Conservation (phyloP, 2,888 invertebrate species). For the Drosophila eohydei region DNA sequence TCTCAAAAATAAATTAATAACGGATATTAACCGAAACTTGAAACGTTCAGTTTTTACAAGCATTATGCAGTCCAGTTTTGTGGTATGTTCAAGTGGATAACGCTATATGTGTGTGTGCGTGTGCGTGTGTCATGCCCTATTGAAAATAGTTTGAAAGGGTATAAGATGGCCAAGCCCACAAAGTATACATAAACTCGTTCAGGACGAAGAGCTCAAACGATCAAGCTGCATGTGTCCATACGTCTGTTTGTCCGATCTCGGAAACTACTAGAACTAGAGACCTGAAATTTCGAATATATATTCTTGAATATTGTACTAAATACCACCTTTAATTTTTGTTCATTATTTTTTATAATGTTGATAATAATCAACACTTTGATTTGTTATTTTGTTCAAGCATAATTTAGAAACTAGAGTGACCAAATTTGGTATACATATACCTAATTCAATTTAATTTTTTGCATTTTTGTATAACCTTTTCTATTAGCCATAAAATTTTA, state of each 20-base stretch:
- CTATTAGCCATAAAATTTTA: neutral
- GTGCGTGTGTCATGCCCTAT: conserved; percentile 12
- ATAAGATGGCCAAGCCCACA: neutral
- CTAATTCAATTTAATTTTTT: neutral
- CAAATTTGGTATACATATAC: neutral
- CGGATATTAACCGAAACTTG: conserved; percentile 54
- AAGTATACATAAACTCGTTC: neutral
- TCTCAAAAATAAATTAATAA: conserved; percentile 10
- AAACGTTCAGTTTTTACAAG: conserved; percentile 26
- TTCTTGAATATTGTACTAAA: neutral
- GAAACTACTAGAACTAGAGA: neutral
- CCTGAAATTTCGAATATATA: neutral
- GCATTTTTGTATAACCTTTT: neutral
- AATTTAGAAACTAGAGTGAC: neutral
- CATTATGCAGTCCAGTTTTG: conserved; percentile 84
- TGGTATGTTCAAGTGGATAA: conserved; percentile 72
- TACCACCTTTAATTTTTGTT: neutral
- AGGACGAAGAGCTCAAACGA: conserved; percentile 1
- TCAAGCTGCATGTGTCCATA: accelerated
- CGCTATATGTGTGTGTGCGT: conserved; percentile 17
- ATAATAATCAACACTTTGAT: neutral
- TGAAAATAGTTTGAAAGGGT: neutral
- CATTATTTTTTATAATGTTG: neutral
- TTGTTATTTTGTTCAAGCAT: neutral
- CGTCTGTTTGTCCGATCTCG: neutral